Evolutionary conservation across 2,888 invertebrate species (phyloP).

Genomic region (Drosophila eohydei): DNA sequence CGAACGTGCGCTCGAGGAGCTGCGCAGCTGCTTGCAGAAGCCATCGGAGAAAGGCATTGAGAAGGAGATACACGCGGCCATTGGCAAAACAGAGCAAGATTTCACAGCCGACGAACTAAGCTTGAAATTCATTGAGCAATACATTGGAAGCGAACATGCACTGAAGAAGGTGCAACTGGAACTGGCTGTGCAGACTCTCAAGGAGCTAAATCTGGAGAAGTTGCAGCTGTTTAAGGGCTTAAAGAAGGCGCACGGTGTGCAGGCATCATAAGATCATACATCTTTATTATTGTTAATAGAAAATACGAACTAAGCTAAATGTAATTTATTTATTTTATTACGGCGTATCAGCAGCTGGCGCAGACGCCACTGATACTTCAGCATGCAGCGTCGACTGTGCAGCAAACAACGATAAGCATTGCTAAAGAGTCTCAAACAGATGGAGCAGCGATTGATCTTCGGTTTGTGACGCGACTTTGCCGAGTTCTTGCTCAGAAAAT

Average conservation of each 20-base stretch:
- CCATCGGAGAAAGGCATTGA: constrained; percentile 82
- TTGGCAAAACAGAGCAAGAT: constrained; percentile 86
- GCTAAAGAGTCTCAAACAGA: constrained; percentile 48
- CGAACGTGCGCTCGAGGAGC: constrained; percentile 60
- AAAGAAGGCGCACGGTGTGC: constrained; percentile 88
- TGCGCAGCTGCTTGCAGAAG: constrained; percentile 61
- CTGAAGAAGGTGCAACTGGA: constrained; percentile 89
- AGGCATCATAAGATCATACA: constrained; percentile 55
- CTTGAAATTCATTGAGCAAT: constrained; percentile 87
- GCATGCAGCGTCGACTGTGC: constrained; percentile 49
- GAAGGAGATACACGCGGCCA: constrained; percentile 86
- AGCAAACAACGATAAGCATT: constrained; percentile 1
- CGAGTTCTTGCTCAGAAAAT: constrained; percentile 30
- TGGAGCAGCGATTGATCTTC: constrained; percentile 28
- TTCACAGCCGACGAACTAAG: constrained; percentile 86
- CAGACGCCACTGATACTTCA: constrained; percentile 14
- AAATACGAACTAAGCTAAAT: constrained; percentile 31
- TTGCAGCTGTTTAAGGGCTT: constrained; percentile 88
- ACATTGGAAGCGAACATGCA: constrained; percentile 87
- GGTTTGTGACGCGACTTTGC: neutral
- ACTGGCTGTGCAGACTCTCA: constrained; percentile 89
- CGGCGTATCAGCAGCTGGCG: neutral
- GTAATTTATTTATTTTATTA: neutral
- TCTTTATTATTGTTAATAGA: constrained; percentile 49
- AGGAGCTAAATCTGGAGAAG: constrained; percentile 88